Conservation (phyloP, 2,888 invertebrate genomes). For the Chironomus tentans region DNA sequence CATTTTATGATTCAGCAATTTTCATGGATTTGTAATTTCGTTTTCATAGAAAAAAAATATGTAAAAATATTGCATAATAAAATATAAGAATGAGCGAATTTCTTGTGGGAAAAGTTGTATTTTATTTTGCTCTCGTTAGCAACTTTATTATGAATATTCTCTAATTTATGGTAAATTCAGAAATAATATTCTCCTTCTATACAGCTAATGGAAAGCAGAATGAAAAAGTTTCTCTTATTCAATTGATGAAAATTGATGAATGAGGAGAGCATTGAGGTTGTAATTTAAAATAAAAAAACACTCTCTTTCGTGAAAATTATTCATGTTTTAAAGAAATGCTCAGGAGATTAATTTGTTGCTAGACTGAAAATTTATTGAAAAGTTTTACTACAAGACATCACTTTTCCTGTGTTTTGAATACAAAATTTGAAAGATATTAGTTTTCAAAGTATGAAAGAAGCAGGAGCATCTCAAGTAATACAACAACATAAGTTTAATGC, state of each 20-base stretch:
- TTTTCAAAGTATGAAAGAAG: too few relatives aligned
- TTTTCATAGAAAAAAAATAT: neutral
- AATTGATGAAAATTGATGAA: neutral
- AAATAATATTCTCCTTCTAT: too few relatives aligned
- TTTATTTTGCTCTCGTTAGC: neutral
- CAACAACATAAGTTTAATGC: too few relatives aligned
- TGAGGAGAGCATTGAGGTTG: neutral
- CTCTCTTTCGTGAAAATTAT: neutral
- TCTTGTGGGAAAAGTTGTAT: neutral
- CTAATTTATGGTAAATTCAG: neutral
- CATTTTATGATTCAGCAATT: conserved; percentile 4
- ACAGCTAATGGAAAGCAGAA: neutral
- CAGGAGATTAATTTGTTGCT: too few relatives aligned
- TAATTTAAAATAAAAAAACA: neutral
- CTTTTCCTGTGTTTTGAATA: neutral
- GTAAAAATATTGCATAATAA: neutral
- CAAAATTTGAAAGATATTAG: neutral
- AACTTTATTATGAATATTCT: neutral
- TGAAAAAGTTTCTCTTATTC: neutral
- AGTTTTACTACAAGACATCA: too few relatives aligned
- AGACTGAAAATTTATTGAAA: too few relatives aligned
- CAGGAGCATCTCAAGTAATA: too few relatives aligned
- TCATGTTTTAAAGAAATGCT: neutral
- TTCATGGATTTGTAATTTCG: neutral
- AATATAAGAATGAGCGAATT: neutral